Evolutionary conservation across 2,797 vertebrate species (phyloP), one percentile per base, ranked within the genome.

Genomic region (Paramormyrops hopkinsi): DNA sequence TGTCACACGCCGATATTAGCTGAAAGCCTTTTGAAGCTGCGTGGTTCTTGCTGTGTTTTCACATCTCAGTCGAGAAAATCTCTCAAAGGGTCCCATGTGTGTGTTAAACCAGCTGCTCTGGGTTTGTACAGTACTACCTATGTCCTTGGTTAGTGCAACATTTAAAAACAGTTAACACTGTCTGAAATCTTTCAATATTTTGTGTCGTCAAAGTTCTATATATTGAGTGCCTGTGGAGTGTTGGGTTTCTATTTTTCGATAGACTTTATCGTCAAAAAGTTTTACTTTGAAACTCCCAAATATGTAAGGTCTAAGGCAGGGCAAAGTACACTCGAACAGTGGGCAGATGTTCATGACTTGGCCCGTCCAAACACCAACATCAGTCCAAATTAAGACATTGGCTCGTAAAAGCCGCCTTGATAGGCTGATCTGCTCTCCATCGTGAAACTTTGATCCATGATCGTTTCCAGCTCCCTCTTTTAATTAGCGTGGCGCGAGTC

Each of bases 381-480:
- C 53, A 14, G 37, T 22, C 51, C 73, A 53, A 88, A 88, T 90
- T 90, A 90, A 88, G 86, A 90, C 73, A 37, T 88, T 56, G 79
- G 51, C 41, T 88, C 37, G 44, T 87, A 82, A 89, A 83, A 82
- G 44, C 83, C 14, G 44, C 22, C 82, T 69, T 44, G 83, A 69
- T 73, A 59, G 41, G 83, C 56, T 62, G 4, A 69, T 62, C 91
- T 91, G 33, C 73, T 37, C 91, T 87, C 91, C 88, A 89, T 93
- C 92, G 89, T 91, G 92, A 88, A 3, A 46, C 94, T 95, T 95
- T 95, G 93, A 95, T 95, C 93, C 93, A 79, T 94, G 94, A 95
- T 95, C 93, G 93, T 93, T 94, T 92, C 93, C 94, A 94, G 94
- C 90, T 93, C 92, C 92, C 92, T 94, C 93, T 93, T 93, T 93